A percentile compares a stretch with the other conserved stretches of the same genome.
Evolutionary conservation across 2,888 invertebrate genomes (phyloP).

Genomic region (Parnassius mnemosyne): DNA sequence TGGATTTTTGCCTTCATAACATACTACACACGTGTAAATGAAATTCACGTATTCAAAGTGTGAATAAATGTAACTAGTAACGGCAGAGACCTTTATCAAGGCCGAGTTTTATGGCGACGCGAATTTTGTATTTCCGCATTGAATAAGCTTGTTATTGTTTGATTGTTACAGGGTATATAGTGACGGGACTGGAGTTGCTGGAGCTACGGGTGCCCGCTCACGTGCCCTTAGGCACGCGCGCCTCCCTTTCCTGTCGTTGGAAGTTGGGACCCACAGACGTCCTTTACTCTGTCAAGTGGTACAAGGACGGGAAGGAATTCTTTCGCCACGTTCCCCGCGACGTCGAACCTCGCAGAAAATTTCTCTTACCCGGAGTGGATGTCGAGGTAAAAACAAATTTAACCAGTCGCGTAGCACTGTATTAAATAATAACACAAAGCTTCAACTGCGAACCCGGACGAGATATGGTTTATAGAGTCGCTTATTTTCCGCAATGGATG

Average conservation of each 20-base stretch:
- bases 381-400: slow-evolving; percentile 85
- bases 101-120: slow-evolving; percentile 17
- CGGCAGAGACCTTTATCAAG: slow-evolving; percentile 15
- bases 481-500: slow-evolving; percentile 26
- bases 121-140: slow-evolving; percentile 1
- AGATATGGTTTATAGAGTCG: slow-evolving; percentile 24
- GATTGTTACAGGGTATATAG: slow-evolving; percentile 52
- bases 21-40: slow-evolving; percentile 74
- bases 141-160: slow-evolving; percentile 10
- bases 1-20: slow-evolving; percentile 81
- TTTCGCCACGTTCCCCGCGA: slow-evolving; percentile 92
- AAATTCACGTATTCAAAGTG: slow-evolving; percentile 55
- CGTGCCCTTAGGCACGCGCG: slow-evolving; percentile 88
- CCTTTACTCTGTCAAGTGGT: slow-evolving; percentile 95
- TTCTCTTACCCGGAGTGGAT: slow-evolving; percentile 88
- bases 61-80: slow-evolving; percentile 31
- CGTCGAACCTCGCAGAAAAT: slow-evolving; percentile 89
- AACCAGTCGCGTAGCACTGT: not conserved
- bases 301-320: slow-evolving; percentile 94
- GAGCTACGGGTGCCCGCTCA: slow-evolving; percentile 91
- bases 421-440: slow-evolving; percentile 3
- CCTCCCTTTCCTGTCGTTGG: slow-evolving; percentile 89
- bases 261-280: slow-evolving; percentile 88
- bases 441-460: slow-evolving; percentile 2
- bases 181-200: slow-evolving; percentile 82